Evolutionary conservation across 1,140 invertebrate genomes (phyloP).

Genomic region (Zaprionus tsacasi): DNA sequence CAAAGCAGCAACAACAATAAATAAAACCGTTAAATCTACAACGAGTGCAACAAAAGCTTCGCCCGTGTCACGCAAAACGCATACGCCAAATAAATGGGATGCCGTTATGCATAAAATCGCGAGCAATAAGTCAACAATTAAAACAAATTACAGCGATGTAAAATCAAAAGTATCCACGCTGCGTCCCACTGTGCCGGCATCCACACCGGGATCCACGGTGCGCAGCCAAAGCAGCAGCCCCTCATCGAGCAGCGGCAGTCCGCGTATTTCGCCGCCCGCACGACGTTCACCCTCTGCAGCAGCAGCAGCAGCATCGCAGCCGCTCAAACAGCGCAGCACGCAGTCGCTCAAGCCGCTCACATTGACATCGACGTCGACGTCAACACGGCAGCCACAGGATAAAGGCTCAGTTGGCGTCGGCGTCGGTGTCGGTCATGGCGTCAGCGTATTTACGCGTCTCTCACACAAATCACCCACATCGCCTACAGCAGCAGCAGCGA

Average conservation of each 20-base stretch:
- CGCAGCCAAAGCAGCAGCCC: slow-evolving; percentile 21
- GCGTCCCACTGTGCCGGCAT: slow-evolving; percentile 14
- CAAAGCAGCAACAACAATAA: slow-evolving; percentile 29
- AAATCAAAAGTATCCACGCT: slow-evolving; percentile 90
- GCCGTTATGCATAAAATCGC: slow-evolving; percentile 93
- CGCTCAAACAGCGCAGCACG: slow-evolving; percentile 43
- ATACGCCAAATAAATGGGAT: slow-evolving; percentile 87
- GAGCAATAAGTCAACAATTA: slow-evolving; percentile 89
- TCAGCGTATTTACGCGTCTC: slow-evolving; percentile 38
- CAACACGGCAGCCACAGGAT: slow-evolving; percentile 77
- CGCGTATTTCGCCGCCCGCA: slow-evolving; percentile 53
- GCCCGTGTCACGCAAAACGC: slow-evolving; percentile 80
- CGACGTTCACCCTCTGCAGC: slow-evolving; percentile 61
- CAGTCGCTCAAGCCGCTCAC: neutral
- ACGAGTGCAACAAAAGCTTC: slow-evolving; percentile 25
- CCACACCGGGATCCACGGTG: neutral
- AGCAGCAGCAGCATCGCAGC: slow-evolving; percentile 1
- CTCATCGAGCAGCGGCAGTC: slow-evolving; percentile 39
- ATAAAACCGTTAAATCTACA: neutral
- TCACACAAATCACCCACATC: slow-evolving; percentile 59
- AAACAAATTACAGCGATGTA: slow-evolving; percentile 91
- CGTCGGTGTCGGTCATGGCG: slow-evolving; percentile 15
- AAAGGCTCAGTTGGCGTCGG: slow-evolving; percentile 72
- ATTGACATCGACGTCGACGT: slow-evolving; percentile 44
- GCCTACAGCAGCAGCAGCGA: slow-evolving; percentile 54